Evolutionary conservation across 2,797 vertebrate species (phyloP), one percentile per base, ranked within the genome.

Genomic region (Agapornis canus): DNA sequence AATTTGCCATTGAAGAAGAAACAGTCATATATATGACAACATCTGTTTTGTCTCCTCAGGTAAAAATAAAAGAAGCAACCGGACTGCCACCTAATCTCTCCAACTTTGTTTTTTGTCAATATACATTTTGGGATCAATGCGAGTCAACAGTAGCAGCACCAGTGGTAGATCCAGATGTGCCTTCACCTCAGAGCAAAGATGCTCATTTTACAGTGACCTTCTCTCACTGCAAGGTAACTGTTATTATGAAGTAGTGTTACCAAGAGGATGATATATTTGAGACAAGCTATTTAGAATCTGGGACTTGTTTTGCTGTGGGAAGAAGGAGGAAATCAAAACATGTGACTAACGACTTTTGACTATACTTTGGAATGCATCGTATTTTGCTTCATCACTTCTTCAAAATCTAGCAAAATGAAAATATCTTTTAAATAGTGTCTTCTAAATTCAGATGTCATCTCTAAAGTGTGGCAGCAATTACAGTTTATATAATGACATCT

Each of bases 21-120:
- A 17, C 17, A 42, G 5, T 35, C 5, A 4, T 32, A 29, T 49
- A 78, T 26, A 11, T 72, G 61, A 45, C 45, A 82, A 9, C 7
- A 37, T 73, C 25, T 86, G 3, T 49, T 31, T 89, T 77, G 22
- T 95, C 77, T 95, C 52, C 91, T 76, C 96, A 99, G 99, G 99
- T 99, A 35, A 98, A 98, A 97, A 99, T 99, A 97, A 99, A 98
- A 98, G 99, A 99, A 95, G 99, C 99, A 31, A 99, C 99, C 0
- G 99, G 99, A 39, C 97, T 99, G 60, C 99, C 99, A 12, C 97
- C 98, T 91, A 99, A 99, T 95, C 98, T 99, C 68, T 99, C 99
- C 49, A 99, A 99, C 97, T 99, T 99, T 48, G 99, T 99, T 59
- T 99, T 99, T 98, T 99, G 99, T 97, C 99, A 99, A 95, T 99